Conservation (phyloP, 2,797 vertebrate genomes). For the Poeciliopsis gracilis region DNA sequence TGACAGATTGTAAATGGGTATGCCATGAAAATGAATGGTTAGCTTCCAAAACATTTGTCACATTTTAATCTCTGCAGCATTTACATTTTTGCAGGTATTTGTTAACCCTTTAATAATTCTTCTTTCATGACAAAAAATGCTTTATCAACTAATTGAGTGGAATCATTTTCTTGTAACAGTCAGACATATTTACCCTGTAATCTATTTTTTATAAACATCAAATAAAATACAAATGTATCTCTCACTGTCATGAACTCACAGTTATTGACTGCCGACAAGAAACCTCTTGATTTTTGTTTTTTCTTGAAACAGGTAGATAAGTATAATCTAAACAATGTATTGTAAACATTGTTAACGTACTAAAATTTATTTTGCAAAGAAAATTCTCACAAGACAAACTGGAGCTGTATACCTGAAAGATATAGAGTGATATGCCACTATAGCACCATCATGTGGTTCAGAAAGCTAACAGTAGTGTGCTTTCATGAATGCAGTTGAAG, state of each 20-base stretch:
- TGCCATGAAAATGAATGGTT: slow-evolving; percentile 54
- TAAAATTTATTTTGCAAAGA: slow-evolving; percentile 37
- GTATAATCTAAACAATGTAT: slow-evolving; percentile 21
- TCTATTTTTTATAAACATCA: slow-evolving; percentile 33
- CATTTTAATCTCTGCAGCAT: slow-evolving; percentile 33
- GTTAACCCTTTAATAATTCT: slow-evolving; percentile 12
- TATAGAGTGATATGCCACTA: slow-evolving; percentile 68
- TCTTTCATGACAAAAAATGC: slow-evolving; percentile 16
- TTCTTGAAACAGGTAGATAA: slow-evolving; percentile 8
- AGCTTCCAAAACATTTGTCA: slow-evolving; percentile 39
- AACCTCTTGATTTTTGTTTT: slow-evolving; percentile 3
- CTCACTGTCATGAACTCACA: slow-evolving; percentile 27
- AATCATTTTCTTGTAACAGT: slow-evolving; percentile 21
- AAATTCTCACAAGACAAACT: slow-evolving; percentile 22
- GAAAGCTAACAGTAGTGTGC: slow-evolving; percentile 19
- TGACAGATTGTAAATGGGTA: slow-evolving; percentile 63
- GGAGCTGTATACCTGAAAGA: slow-evolving; percentile 29
- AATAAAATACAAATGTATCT: slow-evolving; percentile 18
- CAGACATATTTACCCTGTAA: slow-evolving; percentile 18
- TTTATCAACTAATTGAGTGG: slow-evolving; percentile 26
- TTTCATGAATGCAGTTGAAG: neutral
- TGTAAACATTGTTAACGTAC: slow-evolving; percentile 23
- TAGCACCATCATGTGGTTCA: slow-evolving; percentile 81
- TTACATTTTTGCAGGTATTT: slow-evolving; percentile 19
- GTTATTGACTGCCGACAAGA: slow-evolving; percentile 3